Evolutionary conservation across 2,113 vertebrate species (phyloP), one percentile per base, ranked within the genome.

Genomic region (Alaudala cheleensis): DNA sequence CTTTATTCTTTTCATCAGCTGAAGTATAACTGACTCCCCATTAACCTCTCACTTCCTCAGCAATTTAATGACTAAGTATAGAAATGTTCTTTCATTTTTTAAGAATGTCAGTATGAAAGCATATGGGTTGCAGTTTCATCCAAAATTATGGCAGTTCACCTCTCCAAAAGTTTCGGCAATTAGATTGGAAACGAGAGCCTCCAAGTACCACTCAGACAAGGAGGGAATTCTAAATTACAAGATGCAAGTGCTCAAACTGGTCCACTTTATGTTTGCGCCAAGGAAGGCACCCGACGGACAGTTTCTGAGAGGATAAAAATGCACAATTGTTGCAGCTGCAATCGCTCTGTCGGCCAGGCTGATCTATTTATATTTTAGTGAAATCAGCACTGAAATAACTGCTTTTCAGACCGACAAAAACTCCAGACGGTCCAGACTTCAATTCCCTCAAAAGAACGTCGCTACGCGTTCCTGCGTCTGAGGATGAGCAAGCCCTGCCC

Each of bases 1-100:
- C 53, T 92, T 94, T 90, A 76, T 85, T 86, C 49, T 94, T 88
- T 82, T 37, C 37, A 74, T 71, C 58, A 64, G 65, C 7, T 65
- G 28, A 82, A 90, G 39, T 77, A 92, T 37, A 86, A 90, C 29
- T 42, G 49, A 54, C 25, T 88, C 12, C 40, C 24, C 28, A 39
- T 92, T 82, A 94, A 83, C 54, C 45, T 90, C 57, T 31, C 37
- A 39, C 11, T 85, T 89, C 40, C 44, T 84, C 76, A 57, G 78
- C 50, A 80, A 40, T 80, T 73, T 76, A 91, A 93, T 76, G 74
- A 45, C 76, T 54, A 86, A 85, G 65, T 29, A 94, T 11, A 74
- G 76, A 78, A 85, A 76, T 42, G 28, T 60, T 81, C 51, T 80
- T 70, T 88, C 12, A 54, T 66, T 57, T 87, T 29, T 23, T 23